Evolutionary conservation across 2,888 invertebrate species (phyloP).

Genomic region (Frankliniella intonsa): DNA sequence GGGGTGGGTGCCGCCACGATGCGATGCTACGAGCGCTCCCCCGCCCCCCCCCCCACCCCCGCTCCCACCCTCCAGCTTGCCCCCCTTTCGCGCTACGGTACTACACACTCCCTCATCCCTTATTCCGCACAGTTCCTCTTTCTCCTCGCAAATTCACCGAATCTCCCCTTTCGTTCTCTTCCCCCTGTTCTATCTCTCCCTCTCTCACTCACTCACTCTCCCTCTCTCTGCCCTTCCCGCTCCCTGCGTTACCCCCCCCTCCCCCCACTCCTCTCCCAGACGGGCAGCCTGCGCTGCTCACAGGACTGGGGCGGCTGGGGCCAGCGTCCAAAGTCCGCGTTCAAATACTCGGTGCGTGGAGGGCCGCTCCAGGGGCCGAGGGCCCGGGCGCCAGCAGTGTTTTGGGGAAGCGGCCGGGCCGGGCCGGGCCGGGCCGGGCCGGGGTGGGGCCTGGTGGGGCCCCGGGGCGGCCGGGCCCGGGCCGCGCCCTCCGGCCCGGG

Average conservation of each 20-base stretch:
- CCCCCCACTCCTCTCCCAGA: neutral
- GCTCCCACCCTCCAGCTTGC: neutral
- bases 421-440: neutral
- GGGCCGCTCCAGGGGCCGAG: neutral
- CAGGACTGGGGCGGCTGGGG: neutral
- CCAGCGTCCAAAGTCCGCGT: too few relatives aligned
- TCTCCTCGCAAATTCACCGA: neutral
- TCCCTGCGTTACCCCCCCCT: neutral
- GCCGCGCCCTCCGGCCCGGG: neutral
- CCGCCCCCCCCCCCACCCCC: neutral
- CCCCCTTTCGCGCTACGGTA: neutral
- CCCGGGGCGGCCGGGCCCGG: neutral
- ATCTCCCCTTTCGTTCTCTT: neutral
- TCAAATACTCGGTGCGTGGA: too few relatives aligned
- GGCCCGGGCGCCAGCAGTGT: neutral
- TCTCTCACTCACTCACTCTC: neutral
- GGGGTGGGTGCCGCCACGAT: neutral
- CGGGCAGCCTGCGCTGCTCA: neutral
- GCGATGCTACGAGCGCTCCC: neutral
- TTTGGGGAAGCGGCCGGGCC: neutral
- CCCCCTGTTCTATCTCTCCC: neutral
- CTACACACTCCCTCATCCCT: neutral
- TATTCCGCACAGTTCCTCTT: neutral
- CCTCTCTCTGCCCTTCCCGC: neutral
- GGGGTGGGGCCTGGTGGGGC: neutral